Percentiles rank a stretch among this genome's conserved stretches.
Evolutionary conservation across 2,797 vertebrate genomes (phyloP).

Genomic region (Pristis pectinata): DNA sequence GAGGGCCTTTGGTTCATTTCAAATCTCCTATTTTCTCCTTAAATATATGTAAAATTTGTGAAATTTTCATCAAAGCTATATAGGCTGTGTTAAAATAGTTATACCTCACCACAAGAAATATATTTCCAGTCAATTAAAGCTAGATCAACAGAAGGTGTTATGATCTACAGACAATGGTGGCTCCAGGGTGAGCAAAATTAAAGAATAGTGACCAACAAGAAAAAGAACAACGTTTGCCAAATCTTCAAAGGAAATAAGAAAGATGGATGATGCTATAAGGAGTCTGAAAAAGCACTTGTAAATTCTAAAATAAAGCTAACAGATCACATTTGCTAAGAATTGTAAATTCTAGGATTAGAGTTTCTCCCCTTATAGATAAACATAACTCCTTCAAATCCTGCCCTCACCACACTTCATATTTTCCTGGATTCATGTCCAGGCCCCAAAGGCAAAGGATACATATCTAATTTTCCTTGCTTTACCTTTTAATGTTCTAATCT

Average conservation of each 20-base stretch:
- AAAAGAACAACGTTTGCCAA: not conserved
- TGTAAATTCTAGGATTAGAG: no score
- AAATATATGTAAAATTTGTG: no score
- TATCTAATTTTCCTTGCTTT: not conserved
- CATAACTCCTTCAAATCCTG: no score
- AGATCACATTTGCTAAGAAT: not conserved
- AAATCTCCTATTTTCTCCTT: not conserved
- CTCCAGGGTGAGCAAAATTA: no score
- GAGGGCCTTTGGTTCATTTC: not conserved
- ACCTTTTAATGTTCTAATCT: not conserved
- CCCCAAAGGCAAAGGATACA: no score
- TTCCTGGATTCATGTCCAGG: no score
- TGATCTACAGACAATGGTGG: not conserved
- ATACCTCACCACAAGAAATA: no score
- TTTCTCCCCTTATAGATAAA: not conserved
- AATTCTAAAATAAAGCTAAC: not conserved
- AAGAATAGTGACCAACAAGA: no score
- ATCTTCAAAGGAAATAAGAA: not conserved
- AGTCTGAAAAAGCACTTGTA: not conserved
- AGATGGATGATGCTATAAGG: not conserved
- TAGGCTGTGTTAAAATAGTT: no score
- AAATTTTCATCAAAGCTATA: no score
- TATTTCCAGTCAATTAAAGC: not conserved
- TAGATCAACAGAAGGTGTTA: not conserved
- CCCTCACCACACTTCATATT: no score